These are phyloP conservation scores for Sebastes jordani DNA, from an alignment of 2,797 vertebrate species.

Conservation along the genomic window DNA sequence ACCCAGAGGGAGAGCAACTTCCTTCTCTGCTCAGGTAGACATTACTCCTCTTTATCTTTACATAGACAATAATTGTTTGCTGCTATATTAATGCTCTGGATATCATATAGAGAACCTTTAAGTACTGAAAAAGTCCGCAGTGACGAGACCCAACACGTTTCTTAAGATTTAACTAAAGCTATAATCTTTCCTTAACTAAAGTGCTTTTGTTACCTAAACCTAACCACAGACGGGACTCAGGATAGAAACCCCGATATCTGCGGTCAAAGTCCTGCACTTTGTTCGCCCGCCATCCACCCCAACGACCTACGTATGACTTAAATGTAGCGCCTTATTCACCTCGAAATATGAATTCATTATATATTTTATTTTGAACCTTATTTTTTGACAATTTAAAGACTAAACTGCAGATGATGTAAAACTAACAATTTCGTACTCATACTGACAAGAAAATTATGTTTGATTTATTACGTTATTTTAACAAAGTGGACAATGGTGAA, in stretches of 20 bases:
- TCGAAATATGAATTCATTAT: too few species aligned
- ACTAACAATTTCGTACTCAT: background rate
- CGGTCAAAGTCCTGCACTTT: too few species aligned
- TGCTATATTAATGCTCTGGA: too few species aligned
- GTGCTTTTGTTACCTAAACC: background rate
- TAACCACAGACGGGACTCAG: background rate
- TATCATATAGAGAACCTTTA: too few species aligned
- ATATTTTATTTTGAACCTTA: background rate
- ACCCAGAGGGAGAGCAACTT: too few species aligned
- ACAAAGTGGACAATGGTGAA: conserved; percentile 2
- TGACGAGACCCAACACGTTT: background rate
- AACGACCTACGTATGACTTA: too few species aligned
- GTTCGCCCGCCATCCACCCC: too few species aligned
- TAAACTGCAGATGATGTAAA: conserved; percentile 11
- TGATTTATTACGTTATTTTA: conserved; percentile 37
- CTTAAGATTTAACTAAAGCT: background rate
- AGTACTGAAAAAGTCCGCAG: too few species aligned
- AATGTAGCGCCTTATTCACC: too few species aligned
- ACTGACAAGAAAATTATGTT: conserved; percentile 9
- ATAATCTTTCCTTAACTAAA: background rate
- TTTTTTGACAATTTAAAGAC: background rate
- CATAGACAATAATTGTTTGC: too few species aligned
- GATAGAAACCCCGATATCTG: background rate
- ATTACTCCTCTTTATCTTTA: too few species aligned
- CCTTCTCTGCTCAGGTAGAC: too few species aligned